A percentile compares a stretch with the other conserved stretches of the same genome.
Conservation (phyloP, 2,113 vertebrate species). For the Callipepla squamata region DNA sequence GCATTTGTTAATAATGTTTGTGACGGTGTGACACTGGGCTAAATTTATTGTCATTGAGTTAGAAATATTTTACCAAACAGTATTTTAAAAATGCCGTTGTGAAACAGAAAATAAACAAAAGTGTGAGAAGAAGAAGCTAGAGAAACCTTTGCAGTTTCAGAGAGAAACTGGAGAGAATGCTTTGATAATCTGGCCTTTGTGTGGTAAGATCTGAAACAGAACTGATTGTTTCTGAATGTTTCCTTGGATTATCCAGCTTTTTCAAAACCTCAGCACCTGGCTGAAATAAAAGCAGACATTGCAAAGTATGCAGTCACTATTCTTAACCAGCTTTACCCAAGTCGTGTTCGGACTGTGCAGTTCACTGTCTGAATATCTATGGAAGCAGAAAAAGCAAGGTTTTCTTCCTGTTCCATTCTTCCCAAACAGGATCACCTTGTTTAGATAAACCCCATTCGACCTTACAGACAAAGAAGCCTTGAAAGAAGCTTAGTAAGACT, state of each 20-base stretch:
- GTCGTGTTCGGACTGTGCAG: not conserved
- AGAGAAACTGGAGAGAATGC: not conserved
- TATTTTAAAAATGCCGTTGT: not conserved
- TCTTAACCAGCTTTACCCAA: not conserved
- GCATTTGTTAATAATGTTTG: not conserved
- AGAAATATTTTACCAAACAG: slow-evolving; percentile 30
- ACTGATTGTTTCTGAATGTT: not conserved
- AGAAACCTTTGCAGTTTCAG: not conserved
- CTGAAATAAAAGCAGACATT: not conserved
- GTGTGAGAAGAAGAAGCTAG: not conserved
- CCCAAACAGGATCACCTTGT: not conserved
- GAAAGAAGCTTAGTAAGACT: not conserved
- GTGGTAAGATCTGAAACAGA: not conserved
- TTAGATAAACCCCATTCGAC: not conserved
- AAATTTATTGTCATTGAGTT: slow-evolving; percentile 28
- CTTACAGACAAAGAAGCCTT: not conserved
- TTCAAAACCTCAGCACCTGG: not conserved
- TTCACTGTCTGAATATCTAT: not conserved
- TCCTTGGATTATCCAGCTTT: not conserved
- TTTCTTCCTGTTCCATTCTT: not conserved
- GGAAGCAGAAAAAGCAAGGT: not conserved
- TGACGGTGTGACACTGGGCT: not conserved
- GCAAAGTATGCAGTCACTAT: not conserved
- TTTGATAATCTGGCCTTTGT: not conserved
- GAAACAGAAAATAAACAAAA: slow-evolving; percentile 40